A percentile compares a stretch with the other conserved stretches of the same genome.
These are phyloP conservation scores for Solen grandis DNA, from an alignment of 1,140 invertebrate genomes.

Conservation along the genomic window DNA sequence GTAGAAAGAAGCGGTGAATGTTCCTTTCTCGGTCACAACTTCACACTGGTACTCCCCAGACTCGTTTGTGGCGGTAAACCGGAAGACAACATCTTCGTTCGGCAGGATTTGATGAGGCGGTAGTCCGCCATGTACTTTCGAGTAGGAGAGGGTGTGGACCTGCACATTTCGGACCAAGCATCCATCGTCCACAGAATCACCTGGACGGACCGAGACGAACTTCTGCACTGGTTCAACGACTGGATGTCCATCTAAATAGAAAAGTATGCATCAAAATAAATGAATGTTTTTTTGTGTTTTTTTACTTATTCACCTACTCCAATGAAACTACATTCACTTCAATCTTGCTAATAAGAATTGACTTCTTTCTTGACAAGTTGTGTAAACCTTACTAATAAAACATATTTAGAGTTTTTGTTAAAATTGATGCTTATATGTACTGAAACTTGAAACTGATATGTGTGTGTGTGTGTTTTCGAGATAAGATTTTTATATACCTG, in stretches of 20 bases:
- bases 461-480: no score
- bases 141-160: not conserved
- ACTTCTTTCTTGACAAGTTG: not conserved
- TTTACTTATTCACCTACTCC: not conserved
- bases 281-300: not conserved
- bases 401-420: no score
- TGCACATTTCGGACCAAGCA: slow-evolving; percentile 21
- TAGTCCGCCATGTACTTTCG: slow-evolving; percentile 27
- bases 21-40: slow-evolving; percentile 33
- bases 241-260: not conserved
- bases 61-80: not conserved
- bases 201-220: slow-evolving; percentile 18
- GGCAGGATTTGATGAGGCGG: slow-evolving; percentile 20
- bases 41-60: slow-evolving; percentile 40
- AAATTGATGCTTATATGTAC: no score
- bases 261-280: not conserved
- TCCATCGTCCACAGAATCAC: slow-evolving; percentile 35
- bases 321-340: not conserved
- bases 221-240: not conserved
- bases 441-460: no score
- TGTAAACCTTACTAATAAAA: not conserved
- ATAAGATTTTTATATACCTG: no score
- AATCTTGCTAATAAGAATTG: not conserved
- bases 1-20: slow-evolving; percentile 34
- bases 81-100: slow-evolving; percentile 22